These are phyloP conservation scores for Nilaparvata lugens DNA, from an alignment of 1,140 invertebrate species.

Conservation along the genomic window DNA sequence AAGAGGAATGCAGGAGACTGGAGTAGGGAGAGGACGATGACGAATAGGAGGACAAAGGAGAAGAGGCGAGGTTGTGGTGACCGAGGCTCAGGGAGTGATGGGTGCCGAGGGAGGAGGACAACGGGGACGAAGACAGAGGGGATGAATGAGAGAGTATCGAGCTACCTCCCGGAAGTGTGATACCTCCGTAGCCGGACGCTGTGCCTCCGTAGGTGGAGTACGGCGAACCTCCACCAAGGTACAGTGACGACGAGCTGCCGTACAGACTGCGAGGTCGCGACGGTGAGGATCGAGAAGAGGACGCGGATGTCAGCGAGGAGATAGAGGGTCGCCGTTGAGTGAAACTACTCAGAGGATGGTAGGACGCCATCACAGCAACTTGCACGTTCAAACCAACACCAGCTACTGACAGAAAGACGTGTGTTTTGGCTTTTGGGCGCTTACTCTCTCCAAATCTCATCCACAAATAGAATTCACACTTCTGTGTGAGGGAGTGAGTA, in stretches of 20 bases:
- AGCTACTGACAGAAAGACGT: too few relatives aligned
- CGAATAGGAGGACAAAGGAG: constrained; percentile 11
- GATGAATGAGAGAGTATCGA: constrained; percentile 17
- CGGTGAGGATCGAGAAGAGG: not conserved
- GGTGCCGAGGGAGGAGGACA: constrained; percentile 10
- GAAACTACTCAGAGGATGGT: not conserved
- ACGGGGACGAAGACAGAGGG: constrained; percentile 8
- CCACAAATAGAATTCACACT: too few relatives aligned
- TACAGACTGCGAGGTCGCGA: not conserved
- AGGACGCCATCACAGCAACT: not conserved
- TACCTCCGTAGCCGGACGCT: constrained; percentile 48
- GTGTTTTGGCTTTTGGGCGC: too few relatives aligned
- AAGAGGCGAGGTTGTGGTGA: not conserved
- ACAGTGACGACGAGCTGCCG: constrained; percentile 3
- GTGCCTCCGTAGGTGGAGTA: constrained; percentile 48
- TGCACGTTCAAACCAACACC: too few relatives aligned
- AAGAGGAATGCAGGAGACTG: constrained; percentile 14
- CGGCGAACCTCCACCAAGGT: not conserved
- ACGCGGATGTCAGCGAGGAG: not conserved
- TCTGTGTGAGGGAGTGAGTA: too few relatives aligned
- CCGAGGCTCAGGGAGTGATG: not conserved
- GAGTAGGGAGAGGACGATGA: constrained; percentile 14
- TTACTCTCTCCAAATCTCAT: too few relatives aligned
- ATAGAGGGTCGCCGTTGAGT: not conserved
- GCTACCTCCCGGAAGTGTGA: constrained; percentile 41